A percentile compares a stretch with the other conserved stretches of the same genome.
Evolutionary conservation across 2,888 invertebrate genomes (phyloP).

Genomic region (Scaptomyza flava): DNA sequence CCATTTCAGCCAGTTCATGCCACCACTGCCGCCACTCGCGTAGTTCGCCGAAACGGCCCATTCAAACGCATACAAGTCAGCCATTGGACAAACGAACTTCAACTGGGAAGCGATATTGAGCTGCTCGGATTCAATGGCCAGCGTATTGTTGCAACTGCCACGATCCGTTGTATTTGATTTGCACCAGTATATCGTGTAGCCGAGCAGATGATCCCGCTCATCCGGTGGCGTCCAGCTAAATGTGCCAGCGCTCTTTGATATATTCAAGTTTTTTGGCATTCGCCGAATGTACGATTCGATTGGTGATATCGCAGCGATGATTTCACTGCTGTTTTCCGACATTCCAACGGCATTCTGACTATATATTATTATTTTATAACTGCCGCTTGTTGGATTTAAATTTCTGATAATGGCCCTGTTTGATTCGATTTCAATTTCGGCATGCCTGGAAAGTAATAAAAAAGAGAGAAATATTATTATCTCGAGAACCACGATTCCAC

Average conservation of each 20-base stretch:
- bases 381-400: not conserved
- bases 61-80: not conserved
- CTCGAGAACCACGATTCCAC: too few relatives aligned
- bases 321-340: conserved; percentile 28
- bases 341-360: conserved; percentile 43
- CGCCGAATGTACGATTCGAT: not conserved
- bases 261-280: not conserved
- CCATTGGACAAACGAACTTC: not conserved
- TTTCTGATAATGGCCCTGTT: conserved; percentile 23
- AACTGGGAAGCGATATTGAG: rapidly evolving
- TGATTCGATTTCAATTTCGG: not conserved
- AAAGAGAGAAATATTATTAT: not conserved
- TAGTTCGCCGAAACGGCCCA: conserved; percentile 44
- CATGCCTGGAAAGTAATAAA: conserved; percentile 7
- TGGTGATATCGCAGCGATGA: conserved; percentile 11
- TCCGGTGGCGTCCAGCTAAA: conserved; percentile 29
- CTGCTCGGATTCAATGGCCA: not conserved
- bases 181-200: conserved; percentile 50
- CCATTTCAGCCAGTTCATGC: conserved; percentile 35
- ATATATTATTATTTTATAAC: conserved; percentile 13
- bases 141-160: conserved; percentile 6
- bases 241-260: rapidly evolving
- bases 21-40: conserved; percentile 15
- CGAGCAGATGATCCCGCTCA: not conserved
- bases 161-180: not conserved